These are phyloP conservation scores for Drosophila funebris DNA, from an alignment of 1,140 invertebrate species.

Conservation along the genomic window DNA sequence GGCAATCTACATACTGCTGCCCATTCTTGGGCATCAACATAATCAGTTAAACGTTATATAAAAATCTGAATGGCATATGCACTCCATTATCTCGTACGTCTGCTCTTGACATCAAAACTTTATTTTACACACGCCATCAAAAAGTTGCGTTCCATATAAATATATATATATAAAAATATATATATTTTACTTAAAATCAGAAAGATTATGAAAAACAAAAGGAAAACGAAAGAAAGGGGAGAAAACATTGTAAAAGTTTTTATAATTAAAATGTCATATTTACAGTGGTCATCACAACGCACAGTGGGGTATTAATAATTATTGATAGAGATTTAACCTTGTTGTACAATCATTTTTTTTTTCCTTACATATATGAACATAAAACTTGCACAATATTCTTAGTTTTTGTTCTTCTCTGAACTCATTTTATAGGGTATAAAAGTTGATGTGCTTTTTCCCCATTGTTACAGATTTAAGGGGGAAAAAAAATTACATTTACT, in stretches of 20 bases:
- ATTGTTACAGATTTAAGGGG: no score
- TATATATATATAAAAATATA: background rate
- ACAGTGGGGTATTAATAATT: no score
- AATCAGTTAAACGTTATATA: background rate
- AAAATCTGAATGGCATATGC: background rate
- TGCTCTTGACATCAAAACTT: background rate
- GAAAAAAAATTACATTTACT: no score
- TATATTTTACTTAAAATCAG: background rate
- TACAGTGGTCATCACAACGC: slow-evolving; percentile 29
- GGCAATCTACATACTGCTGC: background rate
- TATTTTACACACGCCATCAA: background rate
- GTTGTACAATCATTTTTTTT: no score
- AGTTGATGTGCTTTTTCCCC: no score
- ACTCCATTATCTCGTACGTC: background rate
- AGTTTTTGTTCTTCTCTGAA: no score
- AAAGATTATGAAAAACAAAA: background rate
- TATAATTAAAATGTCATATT: slow-evolving; percentile 39
- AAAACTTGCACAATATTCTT: no score
- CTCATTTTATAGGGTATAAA: no score
- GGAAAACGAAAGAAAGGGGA: background rate
- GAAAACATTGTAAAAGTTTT: background rate
- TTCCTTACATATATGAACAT: no score
- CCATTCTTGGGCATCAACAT: background rate
- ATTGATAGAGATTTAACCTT: no score
- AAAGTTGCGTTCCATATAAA: background rate